These are phyloP conservation scores for Lagria hirta DNA, from an alignment of 2,888 invertebrate species.

Conservation along the genomic window DNA sequence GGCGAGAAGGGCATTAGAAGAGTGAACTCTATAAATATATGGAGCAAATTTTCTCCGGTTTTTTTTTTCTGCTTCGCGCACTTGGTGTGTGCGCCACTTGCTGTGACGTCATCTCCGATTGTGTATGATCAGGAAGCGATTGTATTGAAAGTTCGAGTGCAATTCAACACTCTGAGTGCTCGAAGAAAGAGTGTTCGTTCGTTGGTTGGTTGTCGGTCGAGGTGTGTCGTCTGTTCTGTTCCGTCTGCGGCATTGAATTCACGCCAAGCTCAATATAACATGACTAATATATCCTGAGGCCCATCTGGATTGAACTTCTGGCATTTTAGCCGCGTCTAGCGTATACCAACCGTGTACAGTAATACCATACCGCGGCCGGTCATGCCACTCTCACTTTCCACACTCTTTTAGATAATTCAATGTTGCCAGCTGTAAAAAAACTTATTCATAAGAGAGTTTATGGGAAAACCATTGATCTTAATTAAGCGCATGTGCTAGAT, in stretches of 20 bases:
- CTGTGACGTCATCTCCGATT: conserved; percentile 5
- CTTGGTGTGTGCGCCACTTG: conserved; percentile 36
- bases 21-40: too few species aligned
- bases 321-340: conserved; percentile 29
- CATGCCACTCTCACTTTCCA: conserved; percentile 20
- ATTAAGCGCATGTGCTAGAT: too few species aligned
- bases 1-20: too few species aligned
- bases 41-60: too few species aligned
- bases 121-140: conserved; percentile 13
- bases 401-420: too few species aligned
- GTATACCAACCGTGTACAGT: too few species aligned
- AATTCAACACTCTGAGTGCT: conserved; percentile 14
- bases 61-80: too few species aligned
- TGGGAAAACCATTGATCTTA: too few species aligned
- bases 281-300: conserved; percentile 53
- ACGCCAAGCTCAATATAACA: conserved; percentile 53
- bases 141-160: too few species aligned
- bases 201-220: conserved; percentile 31
- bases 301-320: conserved; percentile 46
- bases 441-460: too few species aligned
- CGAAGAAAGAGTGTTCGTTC: too few species aligned
- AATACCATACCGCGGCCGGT: conserved; percentile 8
- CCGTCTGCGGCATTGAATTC: conserved; percentile 51
- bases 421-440: too few species aligned
- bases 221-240: conserved; percentile 43